Conservation (phyloP, 2,113 vertebrate species). For the Archilochus colubris region DNA sequence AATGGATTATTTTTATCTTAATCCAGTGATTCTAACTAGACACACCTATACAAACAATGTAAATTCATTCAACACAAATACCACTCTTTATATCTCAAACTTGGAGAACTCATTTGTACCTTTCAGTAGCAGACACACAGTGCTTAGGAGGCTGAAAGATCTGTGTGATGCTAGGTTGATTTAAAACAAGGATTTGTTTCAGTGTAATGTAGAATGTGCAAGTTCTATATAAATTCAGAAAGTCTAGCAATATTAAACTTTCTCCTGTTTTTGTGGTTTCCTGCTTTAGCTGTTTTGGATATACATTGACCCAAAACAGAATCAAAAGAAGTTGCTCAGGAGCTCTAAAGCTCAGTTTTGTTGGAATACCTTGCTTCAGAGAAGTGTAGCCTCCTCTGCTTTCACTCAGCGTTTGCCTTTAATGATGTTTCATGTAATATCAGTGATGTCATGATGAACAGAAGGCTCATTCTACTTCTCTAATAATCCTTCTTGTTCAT, state of each 20-base stretch:
- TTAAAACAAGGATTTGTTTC: not conserved
- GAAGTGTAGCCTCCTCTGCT: not conserved
- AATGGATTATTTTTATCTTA: not conserved
- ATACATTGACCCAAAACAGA: not conserved
- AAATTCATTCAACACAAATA: not conserved
- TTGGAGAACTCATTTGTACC: not conserved
- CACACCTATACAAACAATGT: not conserved
- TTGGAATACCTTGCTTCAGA: not conserved
- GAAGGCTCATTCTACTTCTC: not conserved
- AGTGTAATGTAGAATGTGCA: not conserved
- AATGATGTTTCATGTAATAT: not conserved
- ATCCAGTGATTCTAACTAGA: not conserved
- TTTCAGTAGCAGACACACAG: not conserved
- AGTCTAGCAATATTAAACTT: not conserved
- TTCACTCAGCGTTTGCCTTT: not conserved
- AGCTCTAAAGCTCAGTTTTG: not conserved
- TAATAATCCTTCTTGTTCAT: not conserved
- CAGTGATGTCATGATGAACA: not conserved
- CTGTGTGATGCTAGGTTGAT: not conserved
- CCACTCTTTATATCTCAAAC: not conserved
- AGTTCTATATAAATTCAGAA: not conserved
- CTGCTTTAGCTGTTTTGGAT: not conserved
- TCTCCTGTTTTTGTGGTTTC: not conserved
- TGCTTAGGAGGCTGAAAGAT: not conserved
- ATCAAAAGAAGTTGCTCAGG: not conserved